phyloP scores from a whole-genome alignment of 2,888 invertebrate genomes.

The Chrysodeixis includens region DNA sequence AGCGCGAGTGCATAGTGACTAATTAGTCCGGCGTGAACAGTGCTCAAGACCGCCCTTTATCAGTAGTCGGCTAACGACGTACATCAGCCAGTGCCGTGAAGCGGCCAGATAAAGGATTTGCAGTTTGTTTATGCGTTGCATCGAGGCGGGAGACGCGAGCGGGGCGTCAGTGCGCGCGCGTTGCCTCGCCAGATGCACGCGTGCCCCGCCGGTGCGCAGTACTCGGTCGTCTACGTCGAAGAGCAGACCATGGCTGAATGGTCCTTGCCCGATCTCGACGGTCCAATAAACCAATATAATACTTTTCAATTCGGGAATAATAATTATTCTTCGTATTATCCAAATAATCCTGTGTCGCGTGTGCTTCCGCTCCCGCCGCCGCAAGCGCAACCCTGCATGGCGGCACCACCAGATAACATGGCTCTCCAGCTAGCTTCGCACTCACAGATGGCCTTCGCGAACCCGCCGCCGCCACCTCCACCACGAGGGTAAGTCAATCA shows the following conservation, averaged over 20 bases:
- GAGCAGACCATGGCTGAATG: conserved; percentile 71
- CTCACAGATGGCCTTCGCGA: conserved; percentile 33
- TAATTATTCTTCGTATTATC: conserved; percentile 58
- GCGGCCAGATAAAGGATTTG: conserved; percentile 82
- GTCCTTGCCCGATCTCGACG: conserved; percentile 67
- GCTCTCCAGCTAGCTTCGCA: conserved; percentile 38
- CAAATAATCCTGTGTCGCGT: conserved; percentile 45
- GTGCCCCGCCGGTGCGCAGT: conserved; percentile 70
- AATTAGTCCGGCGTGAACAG: conserved; percentile 60
- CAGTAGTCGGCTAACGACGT: conserved; percentile 71
- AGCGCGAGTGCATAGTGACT: conserved; percentile 35
- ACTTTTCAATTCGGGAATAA: conserved; percentile 60
- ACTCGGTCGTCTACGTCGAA: conserved; percentile 47
- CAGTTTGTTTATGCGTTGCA: conserved; percentile 82
- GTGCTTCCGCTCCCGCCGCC: conserved; percentile 39
- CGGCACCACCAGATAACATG: conserved; percentile 31
- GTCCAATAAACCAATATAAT: conserved; percentile 62
- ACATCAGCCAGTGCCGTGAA: conserved; percentile 64
- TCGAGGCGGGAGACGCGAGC: conserved; percentile 69
- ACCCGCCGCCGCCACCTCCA: conserved; percentile 37
- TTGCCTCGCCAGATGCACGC: conserved; percentile 77
- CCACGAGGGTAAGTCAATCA: conserved; percentile 59
- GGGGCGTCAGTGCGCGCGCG: conserved; percentile 78
- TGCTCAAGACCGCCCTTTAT: conserved; percentile 68
- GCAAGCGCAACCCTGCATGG: conserved; percentile 50